Evolutionary conservation across 2,113 vertebrate genomes (phyloP), one percentile per base, ranked within the genome.

Genomic region (Beaufortia kweichowensis): DNA sequence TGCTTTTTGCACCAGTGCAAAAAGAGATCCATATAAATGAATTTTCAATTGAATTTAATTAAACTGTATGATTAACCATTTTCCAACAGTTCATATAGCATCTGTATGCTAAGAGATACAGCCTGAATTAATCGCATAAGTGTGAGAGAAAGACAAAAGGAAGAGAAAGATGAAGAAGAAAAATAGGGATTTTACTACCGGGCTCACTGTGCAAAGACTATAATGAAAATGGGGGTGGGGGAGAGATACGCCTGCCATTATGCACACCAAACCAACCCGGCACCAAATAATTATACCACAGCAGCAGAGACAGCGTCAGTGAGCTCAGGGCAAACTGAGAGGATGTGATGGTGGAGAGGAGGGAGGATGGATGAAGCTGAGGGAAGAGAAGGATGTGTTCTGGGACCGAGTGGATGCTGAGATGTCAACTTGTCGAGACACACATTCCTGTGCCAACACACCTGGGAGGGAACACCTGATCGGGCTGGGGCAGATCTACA

Each of bases 401-500:
- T 66, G 64, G 23, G 46, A 39, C 60, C 62, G n/a, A 60, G 61
- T 61, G 60, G 35, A 35, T 39, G 41, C 56, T 29, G 41, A 55
- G 26, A 59, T 56, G 56, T 70, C 73, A 68, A 19, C 21, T 39
- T 59, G 23, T n/a, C 71, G 19, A 46, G 53, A 48, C 21, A 26
- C 35, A 23, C 48, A 15, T 55, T 29, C 56, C 64, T 67, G 21
- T 60, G 64, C 65, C 64, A 68, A 62, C 56, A 63, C 43, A 71
- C 67, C 67, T 78, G 67, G 28, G 46, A 64, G 9, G n/a, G 56
- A 17, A 26, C 55, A 33, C 21, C 60, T 35, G 46, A 56, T 28
- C 33, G 12, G 29, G 14, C 48, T 48, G 17, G 3, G 48, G 67
- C 29, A 56, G 67, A 55, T 56, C 48, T 35, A 70, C 1, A 55